Base-by-base conservation (phyloP, 2,888 invertebrate genomes). In the Caenorhabditis plicata region DNA sequence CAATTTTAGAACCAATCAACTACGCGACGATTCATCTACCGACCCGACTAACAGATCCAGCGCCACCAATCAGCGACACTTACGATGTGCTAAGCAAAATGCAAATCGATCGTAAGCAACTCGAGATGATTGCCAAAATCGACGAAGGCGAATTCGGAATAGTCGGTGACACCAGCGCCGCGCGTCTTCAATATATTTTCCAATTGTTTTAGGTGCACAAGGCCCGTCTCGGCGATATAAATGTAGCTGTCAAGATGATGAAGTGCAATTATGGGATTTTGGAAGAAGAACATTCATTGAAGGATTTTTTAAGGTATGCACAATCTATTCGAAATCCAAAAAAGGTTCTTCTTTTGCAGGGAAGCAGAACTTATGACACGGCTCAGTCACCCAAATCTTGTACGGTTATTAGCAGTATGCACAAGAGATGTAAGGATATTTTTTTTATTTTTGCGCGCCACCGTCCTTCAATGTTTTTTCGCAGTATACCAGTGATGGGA, bases 231-330 rank as follows among this genome's bases (percentile, higher is more conserved):
- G 42, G 19, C 23, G 20, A 47, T n/a, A 25, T 38, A 0, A 47
- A 54, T 27, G 61, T 61, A 17, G 61, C 61, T 15, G 54, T 61
- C 22, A 61, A 61, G 23, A 55, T 39, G 19, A 22, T 61, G 61
- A 50, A 50, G 20, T 27, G 38, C 4, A 35, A 54, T 20, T 17
- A 38, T 2, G 22, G n/a, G n/a, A n/a, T n/a, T n/a, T n/a, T n/a
- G n/a, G n/a, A 9, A 11, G 9, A 9, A 9, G 13, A 13, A 31
- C 11, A 31, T 13, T 31, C 13, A 11, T 31, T 31, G 11, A 31
- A 13, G 31, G 9, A 11, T 13, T 31, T 13, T 31, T 9, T 11
- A 31, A 13, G 9, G 9, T 13, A 31, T 11, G 31, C 31, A 11
- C 31, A 9, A 11, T 31, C 31, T 31, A 11, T 13, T n/a, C n/a